Conservation (phyloP, 2,888 invertebrate species). For the Melipona bicolor region DNA sequence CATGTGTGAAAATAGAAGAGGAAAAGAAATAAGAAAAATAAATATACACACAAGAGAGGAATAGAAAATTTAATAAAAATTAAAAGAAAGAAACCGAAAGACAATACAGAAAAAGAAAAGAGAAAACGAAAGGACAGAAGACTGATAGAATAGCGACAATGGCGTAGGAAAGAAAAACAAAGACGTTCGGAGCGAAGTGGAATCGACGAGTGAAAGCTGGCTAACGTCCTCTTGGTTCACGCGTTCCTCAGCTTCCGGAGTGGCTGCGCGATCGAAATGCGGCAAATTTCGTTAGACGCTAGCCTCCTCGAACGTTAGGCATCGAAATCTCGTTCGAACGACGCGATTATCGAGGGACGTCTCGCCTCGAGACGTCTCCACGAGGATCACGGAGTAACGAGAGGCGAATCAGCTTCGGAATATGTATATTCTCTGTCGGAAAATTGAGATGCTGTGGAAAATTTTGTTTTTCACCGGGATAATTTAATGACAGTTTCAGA, state of each 20-base stretch:
- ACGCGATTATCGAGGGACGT: slow-evolving; percentile 20
- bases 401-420: background rate
- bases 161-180: slow-evolving; percentile 23
- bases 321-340: slow-evolving; percentile 48
- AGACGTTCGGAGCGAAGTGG: slow-evolving; percentile 36
- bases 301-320: slow-evolving; percentile 24
- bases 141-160: slow-evolving; percentile 4
- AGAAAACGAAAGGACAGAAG: background rate
- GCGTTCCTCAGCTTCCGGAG: slow-evolving; percentile 34
- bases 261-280: slow-evolving; percentile 29
- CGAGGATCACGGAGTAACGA: background rate
- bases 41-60: slow-evolving; percentile 51
- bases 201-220: slow-evolving; percentile 40
- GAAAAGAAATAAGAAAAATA: too few species aligned
- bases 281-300: slow-evolving; percentile 50
- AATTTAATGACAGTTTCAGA: background rate
- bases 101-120: background rate
- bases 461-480: background rate
- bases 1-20: slow-evolving; percentile 1
- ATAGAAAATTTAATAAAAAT: slow-evolving; percentile 64
- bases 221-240: slow-evolving; percentile 19
- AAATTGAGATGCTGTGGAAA: background rate
- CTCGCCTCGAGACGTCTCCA: background rate
- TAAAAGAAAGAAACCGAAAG: slow-evolving; percentile 23
- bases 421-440: background rate